Evolutionary conservation across 2,113 vertebrate genomes (phyloP).

Genomic region (Rhombomys opimus): DNA sequence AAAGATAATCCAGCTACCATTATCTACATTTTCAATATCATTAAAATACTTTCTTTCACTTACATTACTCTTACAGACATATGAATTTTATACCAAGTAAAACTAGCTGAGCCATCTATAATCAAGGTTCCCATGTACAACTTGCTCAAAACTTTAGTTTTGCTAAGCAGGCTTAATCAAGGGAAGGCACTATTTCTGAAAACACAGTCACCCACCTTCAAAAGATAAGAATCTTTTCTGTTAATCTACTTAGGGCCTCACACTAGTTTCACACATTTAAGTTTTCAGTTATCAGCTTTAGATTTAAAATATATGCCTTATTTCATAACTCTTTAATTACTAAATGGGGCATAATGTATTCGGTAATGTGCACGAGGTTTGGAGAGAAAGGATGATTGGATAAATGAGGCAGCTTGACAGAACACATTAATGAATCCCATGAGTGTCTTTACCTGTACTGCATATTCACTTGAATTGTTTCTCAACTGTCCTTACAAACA

Average conservation of each 20-base stretch:
- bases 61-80: not conserved
- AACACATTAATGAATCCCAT: conserved; percentile 24
- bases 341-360: not conserved
- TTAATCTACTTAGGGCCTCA: not conserved
- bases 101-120: not conserved
- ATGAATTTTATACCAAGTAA: not conserved
- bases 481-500: not conserved
- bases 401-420: not conserved
- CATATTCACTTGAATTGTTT: not conserved
- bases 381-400: not conserved
- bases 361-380: not conserved
- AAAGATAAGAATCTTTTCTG: not conserved
- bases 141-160: not conserved
- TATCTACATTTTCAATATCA: not conserved
- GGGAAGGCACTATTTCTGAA: not conserved
- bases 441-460: not conserved
- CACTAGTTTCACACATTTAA: not conserved
- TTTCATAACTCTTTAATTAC: not conserved
- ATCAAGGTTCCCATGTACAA: not conserved
- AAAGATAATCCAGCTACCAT: not conserved
- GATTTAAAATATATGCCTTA: not conserved
- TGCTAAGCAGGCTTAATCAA: not conserved
- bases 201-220: not conserved
- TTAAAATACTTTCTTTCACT: not conserved
- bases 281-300: not conserved